phyloP scores from a whole-genome alignment of 1,140 invertebrate genomes.

The Caenorhabditis inopinata region DNA sequence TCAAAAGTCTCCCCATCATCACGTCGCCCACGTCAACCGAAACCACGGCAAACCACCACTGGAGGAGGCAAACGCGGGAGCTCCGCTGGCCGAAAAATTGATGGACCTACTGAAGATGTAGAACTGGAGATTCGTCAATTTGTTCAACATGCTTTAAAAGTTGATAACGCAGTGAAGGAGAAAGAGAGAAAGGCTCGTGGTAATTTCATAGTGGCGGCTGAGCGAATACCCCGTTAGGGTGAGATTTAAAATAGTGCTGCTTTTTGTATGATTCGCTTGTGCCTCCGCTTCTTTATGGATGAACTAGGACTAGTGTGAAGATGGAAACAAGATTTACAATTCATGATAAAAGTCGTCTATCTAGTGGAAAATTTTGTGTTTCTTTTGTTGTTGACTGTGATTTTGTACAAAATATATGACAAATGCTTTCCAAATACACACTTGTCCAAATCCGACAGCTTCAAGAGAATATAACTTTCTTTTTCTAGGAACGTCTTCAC shows the following conservation, averaged over 20 bases:
- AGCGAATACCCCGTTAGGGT: not conserved
- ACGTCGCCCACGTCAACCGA: not conserved
- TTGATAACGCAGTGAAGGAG: not conserved
- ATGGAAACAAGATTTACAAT: no score
- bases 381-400: not conserved
- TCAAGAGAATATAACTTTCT: not conserved
- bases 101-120: not conserved
- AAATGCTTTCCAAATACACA: no score
- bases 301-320: no score
- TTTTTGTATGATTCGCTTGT: not conserved
- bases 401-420: no score
- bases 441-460: no score
- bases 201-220: not conserved
- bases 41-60: not conserved
- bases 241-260: not conserved
- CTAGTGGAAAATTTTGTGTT: no score
- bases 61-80: not conserved
- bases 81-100: not conserved
- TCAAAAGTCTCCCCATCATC: not conserved
- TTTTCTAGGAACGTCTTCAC: not conserved
- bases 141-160: not conserved
- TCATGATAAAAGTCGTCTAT: no score
- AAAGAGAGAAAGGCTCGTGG: constrained; percentile 21
- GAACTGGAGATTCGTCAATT: not conserved
- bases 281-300: not conserved